Evolutionary conservation across 2,888 invertebrate genomes (phyloP).

Genomic region (Drosophila yooni): DNA sequence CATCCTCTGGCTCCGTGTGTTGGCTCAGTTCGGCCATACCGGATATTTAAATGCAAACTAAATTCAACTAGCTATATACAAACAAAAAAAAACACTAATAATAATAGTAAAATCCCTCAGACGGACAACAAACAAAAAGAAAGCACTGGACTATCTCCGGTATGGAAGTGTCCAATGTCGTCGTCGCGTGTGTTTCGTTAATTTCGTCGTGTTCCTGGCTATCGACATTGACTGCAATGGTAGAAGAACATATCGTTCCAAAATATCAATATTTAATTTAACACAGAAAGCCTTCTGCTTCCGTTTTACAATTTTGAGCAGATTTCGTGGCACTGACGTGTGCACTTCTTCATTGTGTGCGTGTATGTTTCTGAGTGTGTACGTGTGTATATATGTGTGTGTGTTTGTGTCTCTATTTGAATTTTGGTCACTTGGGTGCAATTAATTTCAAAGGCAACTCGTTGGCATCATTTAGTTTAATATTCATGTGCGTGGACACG

Average conservation of each 20-base stretch:
- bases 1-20: constrained; percentile 47
- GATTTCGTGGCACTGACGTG: constrained; percentile 75
- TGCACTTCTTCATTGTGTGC: constrained; percentile 61
- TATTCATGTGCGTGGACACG: neutral
- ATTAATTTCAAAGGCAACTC: constrained; percentile 3
- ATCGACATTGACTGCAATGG: constrained; percentile 74
- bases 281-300: neutral
- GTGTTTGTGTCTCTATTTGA: constrained; percentile 8
- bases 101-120: constrained; percentile 1
- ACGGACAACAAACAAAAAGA: constrained; percentile 26
- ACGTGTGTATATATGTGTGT: constrained; percentile 11
- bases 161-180: constrained; percentile 65
- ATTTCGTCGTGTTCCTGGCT: constrained; percentile 56
- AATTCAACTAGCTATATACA: constrained; percentile 45
- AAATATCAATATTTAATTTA: neutral
- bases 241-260: constrained; percentile 15
- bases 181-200: constrained; percentile 50
- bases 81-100: constrained; percentile 15
- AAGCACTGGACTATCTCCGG: constrained; percentile 62
- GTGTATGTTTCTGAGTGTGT: constrained; percentile 27
- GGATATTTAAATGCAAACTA: constrained; percentile 24
- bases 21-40: constrained; percentile 31
- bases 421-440: neutral
- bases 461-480: neutral
- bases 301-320: constrained; percentile 25